phyloP scores from a whole-genome alignment of 1,140 invertebrate species.

The Physella acuta region DNA sequence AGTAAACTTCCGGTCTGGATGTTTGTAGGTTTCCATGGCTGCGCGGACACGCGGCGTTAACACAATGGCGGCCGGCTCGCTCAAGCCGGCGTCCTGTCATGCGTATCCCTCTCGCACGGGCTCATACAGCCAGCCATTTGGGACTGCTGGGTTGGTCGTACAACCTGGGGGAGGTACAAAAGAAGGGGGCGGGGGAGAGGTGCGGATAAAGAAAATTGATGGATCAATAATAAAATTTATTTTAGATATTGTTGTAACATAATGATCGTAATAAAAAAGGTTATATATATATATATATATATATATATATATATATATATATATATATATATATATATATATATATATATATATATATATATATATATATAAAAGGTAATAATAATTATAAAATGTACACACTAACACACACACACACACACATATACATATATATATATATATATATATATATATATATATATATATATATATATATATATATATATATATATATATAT shows the following conservation, averaged over 20 bases:
- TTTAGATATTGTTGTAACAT: too few species aligned
- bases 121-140: too few species aligned
- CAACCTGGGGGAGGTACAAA: too few species aligned
- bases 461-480: conserved; percentile 10
- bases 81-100: too few species aligned
- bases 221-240: too few species aligned
- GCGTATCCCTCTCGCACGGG: too few species aligned
- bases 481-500: conserved; percentile 2
- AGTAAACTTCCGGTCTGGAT: not conserved
- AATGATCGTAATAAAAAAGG: not conserved
- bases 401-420: conserved; percentile 7
- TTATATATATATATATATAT: conserved; percentile 4
- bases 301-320: conserved; percentile 6
- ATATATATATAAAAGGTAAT: too few species aligned
- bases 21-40: not conserved
- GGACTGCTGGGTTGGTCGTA: too few species aligned
- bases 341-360: not conserved
- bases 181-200: too few species aligned
- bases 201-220: too few species aligned
- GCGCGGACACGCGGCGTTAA: not conserved
- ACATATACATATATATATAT: conserved; percentile 12
- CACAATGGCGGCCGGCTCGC: too few species aligned
- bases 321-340: not conserved
- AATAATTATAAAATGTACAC: not conserved
- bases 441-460: conserved; percentile 3